phyloP scores from a whole-genome alignment of 2,113 vertebrate species.

The Gallinago undulata region DNA sequence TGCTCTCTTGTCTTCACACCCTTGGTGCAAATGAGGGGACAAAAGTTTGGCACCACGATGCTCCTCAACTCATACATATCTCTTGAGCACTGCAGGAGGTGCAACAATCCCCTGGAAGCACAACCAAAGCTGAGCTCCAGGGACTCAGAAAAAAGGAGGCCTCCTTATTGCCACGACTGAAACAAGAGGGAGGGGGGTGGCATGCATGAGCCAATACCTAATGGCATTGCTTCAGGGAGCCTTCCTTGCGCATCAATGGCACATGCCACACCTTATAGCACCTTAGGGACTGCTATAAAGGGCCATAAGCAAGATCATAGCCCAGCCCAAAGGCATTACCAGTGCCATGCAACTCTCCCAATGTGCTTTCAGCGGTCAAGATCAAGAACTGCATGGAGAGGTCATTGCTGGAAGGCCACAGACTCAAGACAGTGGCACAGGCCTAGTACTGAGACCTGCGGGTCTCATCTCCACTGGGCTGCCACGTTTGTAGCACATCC shows the following conservation, averaged over 20 bases:
- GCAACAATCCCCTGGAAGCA: background rate
- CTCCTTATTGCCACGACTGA: background rate
- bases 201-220: background rate
- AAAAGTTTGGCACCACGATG: background rate
- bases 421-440: background rate
- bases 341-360: background rate
- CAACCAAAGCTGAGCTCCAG: background rate
- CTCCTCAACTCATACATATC: too few species aligned
- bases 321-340: background rate
- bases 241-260: rapidly evolving
- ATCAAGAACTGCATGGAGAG: background rate
- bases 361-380: background rate
- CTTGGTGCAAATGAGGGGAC: background rate
- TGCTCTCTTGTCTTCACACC: background rate
- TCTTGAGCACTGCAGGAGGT: background rate
- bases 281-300: background rate
- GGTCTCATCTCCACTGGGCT: background rate
- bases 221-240: background rate
- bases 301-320: background rate
- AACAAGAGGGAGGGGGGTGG: background rate
- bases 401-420: background rate
- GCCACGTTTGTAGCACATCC: background rate
- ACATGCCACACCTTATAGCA: background rate
- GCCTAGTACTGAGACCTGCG: background rate
- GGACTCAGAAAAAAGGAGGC: background rate